phyloP scores from a whole-genome alignment of 2,888 invertebrate genomes.

The Atherix ibis region DNA sequence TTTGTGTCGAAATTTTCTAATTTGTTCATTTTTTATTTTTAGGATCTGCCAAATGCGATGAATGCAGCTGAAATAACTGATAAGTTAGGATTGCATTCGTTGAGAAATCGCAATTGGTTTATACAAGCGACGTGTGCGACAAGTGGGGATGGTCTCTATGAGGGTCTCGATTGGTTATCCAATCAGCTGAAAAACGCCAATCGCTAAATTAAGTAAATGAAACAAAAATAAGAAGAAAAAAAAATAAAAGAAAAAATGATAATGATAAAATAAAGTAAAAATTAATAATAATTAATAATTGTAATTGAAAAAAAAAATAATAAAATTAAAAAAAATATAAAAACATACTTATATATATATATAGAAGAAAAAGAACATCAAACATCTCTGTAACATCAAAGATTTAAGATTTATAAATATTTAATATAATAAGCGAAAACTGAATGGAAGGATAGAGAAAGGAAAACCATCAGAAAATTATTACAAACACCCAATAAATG shows the following conservation, averaged over 20 bases:
- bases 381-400: no score
- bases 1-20: no score
- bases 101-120: conserved; percentile 97
- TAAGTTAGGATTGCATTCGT: conserved; percentile 93
- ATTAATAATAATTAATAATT: not conserved
- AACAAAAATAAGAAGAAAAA: conserved; percentile 13
- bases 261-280: conserved; percentile 2
- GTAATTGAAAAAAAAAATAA: conserved; percentile 1
- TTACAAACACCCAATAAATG: no score
- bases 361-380: not conserved
- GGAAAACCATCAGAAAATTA: no score
- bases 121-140: conserved; percentile 98
- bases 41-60: conserved; percentile 99
- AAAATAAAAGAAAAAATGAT: conserved; percentile 4
- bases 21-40: no score
- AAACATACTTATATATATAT: conserved; percentile 3
- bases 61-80: conserved; percentile 99
- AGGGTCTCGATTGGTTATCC: conserved; percentile 99
- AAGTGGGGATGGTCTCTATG: conserved; percentile 96
- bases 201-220: conserved; percentile 49
- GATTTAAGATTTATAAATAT: no score
- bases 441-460: no score
- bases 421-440: no score
- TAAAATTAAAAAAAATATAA: not conserved
- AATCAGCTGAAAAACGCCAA: conserved; percentile 98